These are phyloP conservation scores for Silurus aristotelis DNA, from an alignment of 2,797 vertebrate genomes.

Conservation along the genomic window DNA sequence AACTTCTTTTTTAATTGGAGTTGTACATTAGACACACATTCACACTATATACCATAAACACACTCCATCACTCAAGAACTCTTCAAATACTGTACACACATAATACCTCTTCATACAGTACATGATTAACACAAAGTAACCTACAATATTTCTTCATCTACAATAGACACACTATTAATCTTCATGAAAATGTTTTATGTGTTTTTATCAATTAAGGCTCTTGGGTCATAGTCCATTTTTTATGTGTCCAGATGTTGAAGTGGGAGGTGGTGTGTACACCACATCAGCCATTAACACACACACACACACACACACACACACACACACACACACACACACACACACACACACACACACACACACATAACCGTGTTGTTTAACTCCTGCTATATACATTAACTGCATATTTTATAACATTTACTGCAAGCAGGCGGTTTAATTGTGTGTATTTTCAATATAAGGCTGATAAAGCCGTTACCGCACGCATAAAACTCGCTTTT, in stretches of 20 bases:
- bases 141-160: not conserved
- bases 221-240: slow-evolving; percentile 52
- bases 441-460: not conserved
- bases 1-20: too few relatives aligned
- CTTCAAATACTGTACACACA: not conserved
- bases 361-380: not conserved
- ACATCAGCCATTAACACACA: slow-evolving; percentile 29
- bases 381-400: slow-evolving; percentile 19
- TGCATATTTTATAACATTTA: slow-evolving; percentile 5
- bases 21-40: not conserved
- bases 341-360: not conserved
- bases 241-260: not conserved
- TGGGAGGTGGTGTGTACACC: not conserved
- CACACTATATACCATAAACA: not conserved
- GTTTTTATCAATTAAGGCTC: slow-evolving; percentile 71
- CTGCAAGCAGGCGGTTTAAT: not conserved
- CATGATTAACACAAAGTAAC: too few relatives aligned
- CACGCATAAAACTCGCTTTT: slow-evolving; percentile 29
- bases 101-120: too few relatives aligned
- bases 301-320: not conserved
- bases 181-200: slow-evolving; percentile 44
- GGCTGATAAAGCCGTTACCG: slow-evolving; percentile 27
- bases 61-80: not conserved
- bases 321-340: not conserved
- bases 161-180: not conserved